Base-by-base conservation (phyloP, 2,113 vertebrate species). In the Cinclus mexicanus region DNA sequence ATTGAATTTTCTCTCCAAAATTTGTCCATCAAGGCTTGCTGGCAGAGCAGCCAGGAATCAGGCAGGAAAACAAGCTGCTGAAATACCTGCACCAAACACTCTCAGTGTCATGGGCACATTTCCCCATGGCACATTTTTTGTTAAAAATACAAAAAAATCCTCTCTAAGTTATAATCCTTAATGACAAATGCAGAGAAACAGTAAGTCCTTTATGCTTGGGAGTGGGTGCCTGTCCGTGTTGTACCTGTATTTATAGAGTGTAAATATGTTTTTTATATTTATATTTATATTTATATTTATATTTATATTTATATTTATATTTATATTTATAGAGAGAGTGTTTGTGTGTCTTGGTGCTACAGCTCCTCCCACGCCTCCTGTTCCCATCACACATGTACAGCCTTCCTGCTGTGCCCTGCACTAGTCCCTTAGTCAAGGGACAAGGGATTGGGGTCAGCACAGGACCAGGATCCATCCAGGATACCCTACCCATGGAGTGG, bases 171-270 rank as follows among this genome's bases (percentile, higher is more conserved):
- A 9, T 8, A 60, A 56, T 10, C 35, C 33, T 63, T 4, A 5
- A 16, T 64, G 56, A 35, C 4, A 16, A 52, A 44, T 25, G 19
- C 68, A 63, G 41, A 60, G 39, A 52, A 28, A 11, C 44, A 63
- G 16, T 0, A 2, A 24, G 15, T 9, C 31, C 8, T 4, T 2
- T 6, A 1, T 2, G 41, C 14, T 8, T 3, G 14, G 72, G 24
- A 52, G 14, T 1, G 3, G 29, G 26, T 28, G 28, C 15, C 29
- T 49, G 59, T 24, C 76, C 2, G 3, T 59, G n/a, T 42, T 82
- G 25, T 10, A 19, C 26, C 53, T 47, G 37, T 10, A 6, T 80
- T 50, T 50, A 50, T 50, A 50, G 49, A 50, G 25, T 50, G 14
- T 26, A 50, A 50, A 50, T 50, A 25, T 24, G 25, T 49, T 49